Conservation (phyloP, 30 jellyfish, hydroid and myxozoan genomes). For the Pseudorhiza aurosa region DNA sequence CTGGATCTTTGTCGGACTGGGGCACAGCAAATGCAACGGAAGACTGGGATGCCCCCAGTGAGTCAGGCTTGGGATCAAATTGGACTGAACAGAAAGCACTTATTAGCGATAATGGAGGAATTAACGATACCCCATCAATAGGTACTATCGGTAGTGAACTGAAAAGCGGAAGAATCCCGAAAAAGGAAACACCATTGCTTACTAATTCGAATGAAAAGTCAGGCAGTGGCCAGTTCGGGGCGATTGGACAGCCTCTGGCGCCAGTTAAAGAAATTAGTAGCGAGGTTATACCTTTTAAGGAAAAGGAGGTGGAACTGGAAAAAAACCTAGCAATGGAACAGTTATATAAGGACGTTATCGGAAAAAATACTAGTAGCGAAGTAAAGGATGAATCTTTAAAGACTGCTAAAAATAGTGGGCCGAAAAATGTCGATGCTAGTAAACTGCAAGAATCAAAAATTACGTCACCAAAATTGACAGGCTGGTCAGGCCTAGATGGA, state of each 20-base stretch:
- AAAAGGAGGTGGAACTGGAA: neutral
- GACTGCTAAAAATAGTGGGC: constrained; percentile 5
- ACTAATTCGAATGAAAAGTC: neutral
- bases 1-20: constrained; percentile 69
- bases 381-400: constrained; percentile 4
- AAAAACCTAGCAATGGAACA: constrained; percentile 8
- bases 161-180: constrained; percentile 63
- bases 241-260: constrained; percentile 57
- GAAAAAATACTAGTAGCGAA: neutral
- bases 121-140: constrained; percentile 3
- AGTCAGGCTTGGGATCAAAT: constrained; percentile 18
- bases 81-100: constrained; percentile 44
- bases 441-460: constrained; percentile 28
- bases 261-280: neutral
- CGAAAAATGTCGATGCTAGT: constrained; percentile 10
- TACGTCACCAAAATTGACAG: constrained; percentile 78
- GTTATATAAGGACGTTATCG: constrained; percentile 45
- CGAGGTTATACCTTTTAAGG: neutral
- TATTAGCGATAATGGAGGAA: neutral
- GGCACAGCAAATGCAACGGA: constrained; percentile 88
- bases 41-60: constrained; percentile 88
- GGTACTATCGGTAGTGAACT: constrained; percentile 71
- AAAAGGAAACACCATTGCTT: constrained; percentile 22
- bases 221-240: constrained; percentile 62
- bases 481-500: constrained; percentile 96